Conservation (phyloP, 1,140 invertebrate genomes). For the Drosophila triauraria region DNA sequence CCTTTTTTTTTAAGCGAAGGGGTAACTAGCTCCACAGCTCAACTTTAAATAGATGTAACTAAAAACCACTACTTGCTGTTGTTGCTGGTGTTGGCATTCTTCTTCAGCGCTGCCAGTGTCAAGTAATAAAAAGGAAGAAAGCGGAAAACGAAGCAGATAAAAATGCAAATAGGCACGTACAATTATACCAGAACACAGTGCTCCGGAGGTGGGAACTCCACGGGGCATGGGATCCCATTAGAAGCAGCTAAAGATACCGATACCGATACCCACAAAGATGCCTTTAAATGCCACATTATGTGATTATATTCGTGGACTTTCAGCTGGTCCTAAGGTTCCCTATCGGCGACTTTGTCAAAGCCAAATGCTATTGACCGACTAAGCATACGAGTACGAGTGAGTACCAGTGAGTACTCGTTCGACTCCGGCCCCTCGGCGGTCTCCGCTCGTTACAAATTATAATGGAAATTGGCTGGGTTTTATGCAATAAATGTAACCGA, state of each 20-base stretch:
- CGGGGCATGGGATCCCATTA: slow-evolving; percentile 50
- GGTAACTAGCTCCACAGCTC: slow-evolving; percentile 10
- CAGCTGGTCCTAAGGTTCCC: slow-evolving; percentile 16
- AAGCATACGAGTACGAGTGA: slow-evolving; percentile 28
- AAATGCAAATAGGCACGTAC: slow-evolving; percentile 80
- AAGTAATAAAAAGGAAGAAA: slow-evolving; percentile 70
- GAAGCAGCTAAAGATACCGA: slow-evolving; percentile 21
- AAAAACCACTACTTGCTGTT: slow-evolving; percentile 31
- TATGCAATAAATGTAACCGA: slow-evolving; percentile 81
- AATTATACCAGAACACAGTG: slow-evolving; percentile 23
- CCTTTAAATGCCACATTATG: slow-evolving; percentile 22
- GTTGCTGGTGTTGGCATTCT: slow-evolving; percentile 1
- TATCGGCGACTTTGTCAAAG: slow-evolving; percentile 46
- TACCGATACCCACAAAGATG: slow-evolving; percentile 23
- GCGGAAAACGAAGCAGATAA: slow-evolving; percentile 69
- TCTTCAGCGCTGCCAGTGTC: slow-evolving; percentile 26
- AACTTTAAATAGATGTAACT: slow-evolving; percentile 56
- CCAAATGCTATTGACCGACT: slow-evolving; percentile 69
- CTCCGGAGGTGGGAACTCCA: slow-evolving; percentile 43
- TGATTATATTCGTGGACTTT: slow-evolving; percentile 36
- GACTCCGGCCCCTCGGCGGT: slow-evolving; percentile 29
- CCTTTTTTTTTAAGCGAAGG: background rate
- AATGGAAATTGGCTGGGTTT: slow-evolving; percentile 74
- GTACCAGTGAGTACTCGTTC: slow-evolving; percentile 10
- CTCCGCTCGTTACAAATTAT: slow-evolving; percentile 63